Evolutionary conservation across 2,113 vertebrate species (phyloP).

Genomic region (Platichthys flesus): DNA sequence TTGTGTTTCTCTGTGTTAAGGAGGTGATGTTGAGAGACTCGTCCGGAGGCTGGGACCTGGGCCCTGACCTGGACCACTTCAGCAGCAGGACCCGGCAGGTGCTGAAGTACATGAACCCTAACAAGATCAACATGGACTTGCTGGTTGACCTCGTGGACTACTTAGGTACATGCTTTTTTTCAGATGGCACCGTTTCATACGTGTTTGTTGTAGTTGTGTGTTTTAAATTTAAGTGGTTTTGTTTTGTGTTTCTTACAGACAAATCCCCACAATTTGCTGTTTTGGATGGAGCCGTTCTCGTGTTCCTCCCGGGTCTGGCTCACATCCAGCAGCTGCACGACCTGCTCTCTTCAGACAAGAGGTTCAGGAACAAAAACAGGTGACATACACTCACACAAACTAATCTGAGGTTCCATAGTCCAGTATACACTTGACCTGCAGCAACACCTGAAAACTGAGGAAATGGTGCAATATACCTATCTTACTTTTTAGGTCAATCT

Average conservation of each 20-base stretch:
- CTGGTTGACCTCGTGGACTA: constrained; percentile 89
- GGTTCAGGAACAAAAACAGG: constrained; percentile 90
- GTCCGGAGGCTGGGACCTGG: constrained; percentile 79
- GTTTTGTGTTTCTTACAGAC: constrained; percentile 75
- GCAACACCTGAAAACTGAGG: background rate
- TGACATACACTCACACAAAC: constrained; percentile 44
- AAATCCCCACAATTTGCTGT: constrained; percentile 89
- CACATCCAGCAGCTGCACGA: constrained; percentile 96
- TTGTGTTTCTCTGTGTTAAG: constrained; percentile 69
- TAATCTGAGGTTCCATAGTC: background rate
- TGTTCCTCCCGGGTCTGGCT: constrained; percentile 95
- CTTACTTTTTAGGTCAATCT: background rate
- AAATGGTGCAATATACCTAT: background rate
- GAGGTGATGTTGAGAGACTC: constrained; percentile 85
- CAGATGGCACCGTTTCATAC: background rate
- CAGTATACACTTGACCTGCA: background rate
- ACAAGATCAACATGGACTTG: constrained; percentile 97
- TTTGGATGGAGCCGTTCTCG: constrained; percentile 90
- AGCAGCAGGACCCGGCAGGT: constrained; percentile 90
- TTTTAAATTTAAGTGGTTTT: background rate
- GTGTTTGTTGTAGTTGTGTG: background rate
- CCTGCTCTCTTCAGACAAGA: constrained; percentile 89
- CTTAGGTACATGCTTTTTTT: constrained; percentile 82
- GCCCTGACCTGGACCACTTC: constrained; percentile 87
- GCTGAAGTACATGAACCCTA: constrained; percentile 93